These are phyloP conservation scores for Malurus leucopterus DNA, from an alignment of 2,797 vertebrate species.

Conservation along the genomic window DNA sequence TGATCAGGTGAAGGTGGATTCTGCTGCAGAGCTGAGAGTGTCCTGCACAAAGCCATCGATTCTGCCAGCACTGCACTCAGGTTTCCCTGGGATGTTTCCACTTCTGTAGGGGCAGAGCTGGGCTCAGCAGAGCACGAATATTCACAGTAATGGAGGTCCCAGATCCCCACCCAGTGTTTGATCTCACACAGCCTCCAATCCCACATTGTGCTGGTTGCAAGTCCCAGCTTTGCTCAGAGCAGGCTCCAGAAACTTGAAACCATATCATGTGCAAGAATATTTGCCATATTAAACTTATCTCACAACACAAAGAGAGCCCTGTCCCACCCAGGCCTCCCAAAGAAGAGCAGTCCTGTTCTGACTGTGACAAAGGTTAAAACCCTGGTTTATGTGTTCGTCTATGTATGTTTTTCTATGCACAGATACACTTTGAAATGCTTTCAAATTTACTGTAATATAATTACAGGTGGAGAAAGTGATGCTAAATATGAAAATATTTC, in stretches of 20 bases:
- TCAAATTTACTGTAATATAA: background rate
- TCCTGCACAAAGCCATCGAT: background rate
- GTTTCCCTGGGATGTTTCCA: background rate
- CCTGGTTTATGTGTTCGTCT: background rate
- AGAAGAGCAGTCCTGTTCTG: background rate
- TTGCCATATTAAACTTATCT: background rate
- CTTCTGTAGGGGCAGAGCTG: background rate
- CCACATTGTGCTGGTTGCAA: background rate
- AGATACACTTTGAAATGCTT: background rate
- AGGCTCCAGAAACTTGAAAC: background rate
- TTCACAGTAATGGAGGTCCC: background rate
- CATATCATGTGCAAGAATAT: accelerated
- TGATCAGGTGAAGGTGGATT: background rate
- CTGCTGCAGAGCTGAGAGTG: background rate
- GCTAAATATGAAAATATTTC: background rate
- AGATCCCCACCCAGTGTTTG: background rate
- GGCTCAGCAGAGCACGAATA: background rate
- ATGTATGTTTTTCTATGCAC: background rate
- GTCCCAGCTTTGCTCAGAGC: background rate
- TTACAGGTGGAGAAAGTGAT: background rate
- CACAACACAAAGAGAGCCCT: background rate
- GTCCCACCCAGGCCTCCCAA: background rate
- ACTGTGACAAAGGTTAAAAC: background rate
- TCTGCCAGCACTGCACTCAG: background rate
- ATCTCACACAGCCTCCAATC: background rate